Base-by-base conservation (phyloP, 1,140 invertebrate genomes). In the Drosophila quadrilineata region DNA sequence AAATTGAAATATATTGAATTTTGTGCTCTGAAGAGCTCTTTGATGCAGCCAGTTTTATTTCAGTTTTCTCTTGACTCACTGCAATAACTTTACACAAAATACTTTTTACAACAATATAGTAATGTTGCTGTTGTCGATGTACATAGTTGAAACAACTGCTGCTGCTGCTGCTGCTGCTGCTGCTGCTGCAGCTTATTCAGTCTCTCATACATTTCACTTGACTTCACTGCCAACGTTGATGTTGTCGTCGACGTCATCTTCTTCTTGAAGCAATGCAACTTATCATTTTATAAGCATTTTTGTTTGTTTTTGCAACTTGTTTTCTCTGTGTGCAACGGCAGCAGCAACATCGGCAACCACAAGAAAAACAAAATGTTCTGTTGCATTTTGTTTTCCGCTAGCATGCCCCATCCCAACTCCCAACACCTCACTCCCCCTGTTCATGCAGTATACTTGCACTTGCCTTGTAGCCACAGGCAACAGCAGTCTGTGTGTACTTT, bases 241-340 rank as follows among this genome's bases (percentile, higher is more conserved):
- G 43, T 48, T n/a, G 5, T 43, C 71, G 64, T 31, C 36, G 12
- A 62, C 46, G 58, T 70, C 70, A 57, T 52, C 60, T 31, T 60
- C 49, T 17, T 66, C 63, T 60, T 45, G 46, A 31, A 19, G 56
- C 35, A 60, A 29, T 49, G 60, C 54, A 82, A 82, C 77, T 82
- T 82, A 85, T 82, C 77, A 82, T 77, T 82, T 73, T 77, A 73
- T 85, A 82, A 85, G 79, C 73, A 66, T 85, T 82, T 75, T 38
- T 80, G 63, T 75, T 80, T 70, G 21, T 59, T 53, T 33, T 54
- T 57, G 45, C n/a, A n/a, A n/a, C n/a, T 40, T 56, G 26, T 14
- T 40, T 3, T 24, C 16, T n/a, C n/a, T n/a, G n/a, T n/a, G n/a
- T n/a, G n/a, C n/a, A n/a, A n/a, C n/a, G n/a, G n/a, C n/a, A n/a